Percentiles rank a stretch among this genome's conserved stretches.
Conservation (phyloP, 2,888 invertebrate genomes). For the Calephelis perditalis region DNA sequence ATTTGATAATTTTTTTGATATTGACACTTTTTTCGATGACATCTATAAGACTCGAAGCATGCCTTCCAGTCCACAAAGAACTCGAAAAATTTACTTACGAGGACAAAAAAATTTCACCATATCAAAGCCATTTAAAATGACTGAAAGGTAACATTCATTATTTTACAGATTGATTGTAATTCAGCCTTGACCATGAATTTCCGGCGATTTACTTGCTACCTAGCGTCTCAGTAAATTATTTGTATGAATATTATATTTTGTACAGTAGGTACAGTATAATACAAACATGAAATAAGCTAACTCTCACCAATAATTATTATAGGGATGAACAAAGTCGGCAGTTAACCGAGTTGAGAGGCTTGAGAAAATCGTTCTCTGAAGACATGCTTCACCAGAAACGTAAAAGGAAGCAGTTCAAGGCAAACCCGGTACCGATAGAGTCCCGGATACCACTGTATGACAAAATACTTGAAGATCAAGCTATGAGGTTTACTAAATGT, state of each 20-base stretch:
- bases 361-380: conserved; percentile 67
- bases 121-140: conserved; percentile 84
- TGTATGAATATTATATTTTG: no score
- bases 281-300: no score
- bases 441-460: conserved; percentile 85
- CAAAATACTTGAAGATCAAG: conserved; percentile 84
- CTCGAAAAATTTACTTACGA: conserved; percentile 48
- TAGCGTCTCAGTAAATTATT: no score
- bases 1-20: conserved; percentile 58
- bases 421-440: conserved; percentile 82
- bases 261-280: no score
- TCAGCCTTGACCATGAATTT: no score
- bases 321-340: conserved; percentile 83
- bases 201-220: no score
- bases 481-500: conserved; percentile 77
- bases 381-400: conserved; percentile 67
- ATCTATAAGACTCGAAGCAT: conserved; percentile 75
- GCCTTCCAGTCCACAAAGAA: conserved; percentile 76
- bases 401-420: conserved; percentile 75
- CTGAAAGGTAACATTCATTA: conserved; percentile 73
- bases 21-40: conserved; percentile 39
- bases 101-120: conserved; percentile 68
- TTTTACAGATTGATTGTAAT: background rate
- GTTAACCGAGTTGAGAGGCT: conserved; percentile 66
- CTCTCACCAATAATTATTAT: conserved; percentile 31